These are phyloP conservation scores for Hippasteria phrygiana DNA, from an alignment of 53 echinoderm and acorn worm species.

Conservation along the genomic window DNA sequence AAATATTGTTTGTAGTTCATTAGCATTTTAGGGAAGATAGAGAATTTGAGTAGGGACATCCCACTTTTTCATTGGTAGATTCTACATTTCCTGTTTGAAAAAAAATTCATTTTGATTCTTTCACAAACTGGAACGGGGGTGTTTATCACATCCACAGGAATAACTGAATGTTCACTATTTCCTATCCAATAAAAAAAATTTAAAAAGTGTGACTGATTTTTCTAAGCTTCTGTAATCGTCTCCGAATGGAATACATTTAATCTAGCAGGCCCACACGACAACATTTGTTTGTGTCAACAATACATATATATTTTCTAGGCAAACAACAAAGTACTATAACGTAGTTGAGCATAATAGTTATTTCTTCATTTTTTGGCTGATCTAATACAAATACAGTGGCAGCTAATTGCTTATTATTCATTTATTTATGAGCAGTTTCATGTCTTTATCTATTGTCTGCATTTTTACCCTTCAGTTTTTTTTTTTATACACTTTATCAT, in stretches of 20 bases:
- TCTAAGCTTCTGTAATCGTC: background rate
- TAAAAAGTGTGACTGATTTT: background rate
- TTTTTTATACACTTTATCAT: conserved; percentile 21
- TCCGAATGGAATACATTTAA: conserved; percentile 27
- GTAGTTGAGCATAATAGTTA: conserved; percentile 18
- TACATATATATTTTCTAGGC: conserved; percentile 27
- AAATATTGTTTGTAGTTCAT: background rate
- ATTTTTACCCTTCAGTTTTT: background rate
- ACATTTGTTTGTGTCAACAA: conserved; percentile 23
- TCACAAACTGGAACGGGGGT: background rate
- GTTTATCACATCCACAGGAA: background rate
- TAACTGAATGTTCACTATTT: background rate
- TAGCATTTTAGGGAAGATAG: background rate
- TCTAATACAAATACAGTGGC: conserved; percentile 46
- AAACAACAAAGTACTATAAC: conserved; percentile 59
- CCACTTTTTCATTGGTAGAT: background rate
- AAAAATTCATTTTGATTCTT: background rate
- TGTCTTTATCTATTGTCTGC: conserved; percentile 7
- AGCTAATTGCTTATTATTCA: conserved; percentile 39
- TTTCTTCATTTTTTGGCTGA: conserved; percentile 8
- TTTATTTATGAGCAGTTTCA: conserved; percentile 34
- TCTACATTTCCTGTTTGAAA: background rate
- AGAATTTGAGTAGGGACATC: background rate
- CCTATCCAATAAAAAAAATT: background rate
- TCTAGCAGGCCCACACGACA: conserved; percentile 34